phyloP scores from a whole-genome alignment of 2,113 vertebrate species.

The Muscicapa adusta region DNA sequence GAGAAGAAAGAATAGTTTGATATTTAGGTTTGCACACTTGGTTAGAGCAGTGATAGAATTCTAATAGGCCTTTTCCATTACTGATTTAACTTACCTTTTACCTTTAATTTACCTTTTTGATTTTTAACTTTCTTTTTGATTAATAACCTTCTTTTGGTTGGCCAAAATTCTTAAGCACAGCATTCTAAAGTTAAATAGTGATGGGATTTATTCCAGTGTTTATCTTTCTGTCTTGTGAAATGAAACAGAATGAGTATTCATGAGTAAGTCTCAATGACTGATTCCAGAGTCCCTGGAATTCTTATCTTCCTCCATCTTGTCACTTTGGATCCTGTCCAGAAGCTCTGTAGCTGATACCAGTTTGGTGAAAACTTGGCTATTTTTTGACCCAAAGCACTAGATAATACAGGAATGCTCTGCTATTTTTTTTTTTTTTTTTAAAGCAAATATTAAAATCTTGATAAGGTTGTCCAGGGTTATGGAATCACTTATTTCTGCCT shows the following conservation, averaged over 20 bases:
- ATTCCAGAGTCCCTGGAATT: not conserved
- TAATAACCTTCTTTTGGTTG: not conserved
- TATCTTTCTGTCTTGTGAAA: not conserved
- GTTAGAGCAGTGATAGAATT: not conserved
- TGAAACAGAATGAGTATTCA: not conserved
- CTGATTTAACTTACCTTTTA: too few relatives aligned
- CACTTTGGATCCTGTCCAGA: not conserved
- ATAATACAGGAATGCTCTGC: not conserved
- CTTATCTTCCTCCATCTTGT: not conserved
- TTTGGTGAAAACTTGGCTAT: not conserved
- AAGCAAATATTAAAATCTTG: not conserved
- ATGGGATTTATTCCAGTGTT: not conserved
- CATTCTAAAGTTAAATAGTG: not conserved
- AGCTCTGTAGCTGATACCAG: not conserved
- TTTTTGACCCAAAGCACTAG: not conserved
- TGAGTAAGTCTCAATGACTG: not conserved
- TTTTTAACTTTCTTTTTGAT: too few relatives aligned
- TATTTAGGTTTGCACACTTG: not conserved
- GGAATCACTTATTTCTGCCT: not conserved
- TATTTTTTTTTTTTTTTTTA: not conserved
- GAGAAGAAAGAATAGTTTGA: not conserved
- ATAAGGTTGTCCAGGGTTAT: not conserved
- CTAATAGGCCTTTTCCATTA: not conserved
- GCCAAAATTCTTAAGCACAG: not conserved
- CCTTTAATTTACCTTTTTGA: not conserved